Evolutionary conservation across 2,113 vertebrate species (phyloP).

Genomic region (Bolborhynchus lineola): DNA sequence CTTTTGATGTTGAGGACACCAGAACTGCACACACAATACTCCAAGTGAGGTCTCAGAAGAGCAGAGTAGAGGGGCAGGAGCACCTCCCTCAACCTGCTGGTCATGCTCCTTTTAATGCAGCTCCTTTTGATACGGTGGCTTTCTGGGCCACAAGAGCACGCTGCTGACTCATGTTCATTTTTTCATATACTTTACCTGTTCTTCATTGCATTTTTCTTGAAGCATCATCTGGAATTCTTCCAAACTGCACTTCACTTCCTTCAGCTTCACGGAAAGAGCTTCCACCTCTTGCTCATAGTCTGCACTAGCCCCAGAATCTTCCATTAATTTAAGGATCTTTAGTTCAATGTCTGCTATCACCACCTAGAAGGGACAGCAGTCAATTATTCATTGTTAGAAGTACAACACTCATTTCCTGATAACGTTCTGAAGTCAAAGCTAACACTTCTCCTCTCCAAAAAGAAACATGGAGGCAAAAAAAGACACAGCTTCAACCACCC

Average conservation of each 20-base stretch:
- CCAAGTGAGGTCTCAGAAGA: too few relatives aligned
- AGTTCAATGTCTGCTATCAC: constrained; percentile 88
- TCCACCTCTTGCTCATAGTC: constrained; percentile 75
- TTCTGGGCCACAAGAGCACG: too few relatives aligned
- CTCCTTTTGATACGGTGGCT: too few relatives aligned
- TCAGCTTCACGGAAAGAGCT: constrained; percentile 80
- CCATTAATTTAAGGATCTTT: constrained; percentile 76
- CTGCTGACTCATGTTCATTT: too few relatives aligned
- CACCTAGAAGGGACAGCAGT: constrained; percentile 72
- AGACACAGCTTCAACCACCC: not conserved
- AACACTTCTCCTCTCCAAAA: not conserved
- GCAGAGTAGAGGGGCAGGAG: too few relatives aligned
- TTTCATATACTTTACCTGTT: constrained; percentile 62
- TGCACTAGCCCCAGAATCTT: constrained; percentile 48
- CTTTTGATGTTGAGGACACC: too few relatives aligned
- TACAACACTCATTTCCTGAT: not conserved
- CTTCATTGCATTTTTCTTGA: constrained; percentile 75
- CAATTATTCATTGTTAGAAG: not conserved
- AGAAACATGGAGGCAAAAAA: not conserved
- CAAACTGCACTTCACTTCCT: constrained; percentile 83
- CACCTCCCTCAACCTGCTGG: too few relatives aligned
- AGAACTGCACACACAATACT: too few relatives aligned
- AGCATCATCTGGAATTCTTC: constrained; percentile 84
- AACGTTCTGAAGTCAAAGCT: not conserved
- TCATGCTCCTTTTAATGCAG: too few relatives aligned